phyloP scores from a whole-genome alignment of 2,888 invertebrate genomes.

The Hymenopus coronatus region DNA sequence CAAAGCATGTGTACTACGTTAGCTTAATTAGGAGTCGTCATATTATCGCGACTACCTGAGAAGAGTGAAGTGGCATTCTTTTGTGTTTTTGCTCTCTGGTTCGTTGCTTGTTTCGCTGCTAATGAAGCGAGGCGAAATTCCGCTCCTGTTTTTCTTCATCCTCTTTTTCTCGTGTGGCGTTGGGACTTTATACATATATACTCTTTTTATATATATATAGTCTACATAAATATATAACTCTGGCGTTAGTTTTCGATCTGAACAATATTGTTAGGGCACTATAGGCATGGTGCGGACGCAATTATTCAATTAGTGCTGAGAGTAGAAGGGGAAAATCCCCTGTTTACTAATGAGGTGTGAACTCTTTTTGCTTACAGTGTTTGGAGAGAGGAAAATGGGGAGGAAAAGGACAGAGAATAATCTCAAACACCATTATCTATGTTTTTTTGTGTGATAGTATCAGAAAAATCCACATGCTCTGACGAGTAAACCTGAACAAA shows the following conservation, averaged over 20 bases:
- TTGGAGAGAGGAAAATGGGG: neutral
- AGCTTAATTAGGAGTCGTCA: neutral
- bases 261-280: neutral
- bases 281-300: neutral
- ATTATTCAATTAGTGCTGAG: neutral
- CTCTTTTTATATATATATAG: neutral
- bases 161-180: neutral
- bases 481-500: neutral
- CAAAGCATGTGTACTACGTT: neutral
- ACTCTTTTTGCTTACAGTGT: neutral
- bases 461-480: neutral
- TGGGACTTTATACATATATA: neutral
- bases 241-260: neutral
- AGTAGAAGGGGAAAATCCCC: neutral
- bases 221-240: neutral
- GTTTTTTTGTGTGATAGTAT: neutral
- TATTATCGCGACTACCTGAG: neutral
- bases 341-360: neutral
- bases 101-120: neutral
- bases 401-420: neutral
- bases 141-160: neutral
- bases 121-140: neutral
- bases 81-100: neutral
- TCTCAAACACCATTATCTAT: neutral
- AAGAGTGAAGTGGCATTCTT: neutral